phyloP scores from a whole-genome alignment of 2,113 vertebrate species.

The Salminus brasiliensis region DNA sequence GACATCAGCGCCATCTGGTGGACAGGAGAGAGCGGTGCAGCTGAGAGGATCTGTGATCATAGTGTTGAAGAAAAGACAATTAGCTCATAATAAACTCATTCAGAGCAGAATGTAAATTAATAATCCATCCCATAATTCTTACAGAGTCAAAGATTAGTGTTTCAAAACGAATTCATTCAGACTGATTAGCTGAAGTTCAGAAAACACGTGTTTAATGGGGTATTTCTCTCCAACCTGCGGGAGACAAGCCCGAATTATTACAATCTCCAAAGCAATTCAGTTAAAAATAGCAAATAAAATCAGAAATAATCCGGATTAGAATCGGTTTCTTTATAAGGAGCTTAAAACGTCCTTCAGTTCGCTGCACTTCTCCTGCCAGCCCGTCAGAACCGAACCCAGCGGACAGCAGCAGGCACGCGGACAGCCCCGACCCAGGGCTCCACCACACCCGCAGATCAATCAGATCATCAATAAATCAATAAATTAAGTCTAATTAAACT shows the following conservation, averaged over 20 bases:
- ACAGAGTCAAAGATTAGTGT: not conserved
- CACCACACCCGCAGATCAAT: too few relatives aligned
- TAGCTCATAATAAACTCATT: not conserved
- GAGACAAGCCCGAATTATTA: not conserved
- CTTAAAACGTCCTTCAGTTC: not conserved
- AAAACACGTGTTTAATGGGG: not conserved
- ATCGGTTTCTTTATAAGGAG: not conserved
- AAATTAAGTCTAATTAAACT: too few relatives aligned
- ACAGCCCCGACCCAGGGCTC: too few relatives aligned
- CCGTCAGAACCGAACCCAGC: too few relatives aligned
- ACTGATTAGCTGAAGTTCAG: not conserved
- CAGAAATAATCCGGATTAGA: not conserved
- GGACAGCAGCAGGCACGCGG: too few relatives aligned
- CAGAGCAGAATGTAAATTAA: not conserved
- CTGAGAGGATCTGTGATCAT: too few relatives aligned
- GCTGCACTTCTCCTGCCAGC: not conserved
- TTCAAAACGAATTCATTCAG: not conserved
- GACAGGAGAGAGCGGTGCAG: not conserved
- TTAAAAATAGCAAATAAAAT: not conserved
- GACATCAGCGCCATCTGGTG: constrained; percentile 4
- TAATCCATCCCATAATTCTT: not conserved
- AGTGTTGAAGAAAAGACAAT: not conserved
- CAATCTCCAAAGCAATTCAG: not conserved
- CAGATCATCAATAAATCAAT: too few relatives aligned
- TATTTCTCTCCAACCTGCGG: not conserved